phyloP scores from a whole-genome alignment of 2,797 vertebrate species.

The Sebastes hubbsi region DNA sequence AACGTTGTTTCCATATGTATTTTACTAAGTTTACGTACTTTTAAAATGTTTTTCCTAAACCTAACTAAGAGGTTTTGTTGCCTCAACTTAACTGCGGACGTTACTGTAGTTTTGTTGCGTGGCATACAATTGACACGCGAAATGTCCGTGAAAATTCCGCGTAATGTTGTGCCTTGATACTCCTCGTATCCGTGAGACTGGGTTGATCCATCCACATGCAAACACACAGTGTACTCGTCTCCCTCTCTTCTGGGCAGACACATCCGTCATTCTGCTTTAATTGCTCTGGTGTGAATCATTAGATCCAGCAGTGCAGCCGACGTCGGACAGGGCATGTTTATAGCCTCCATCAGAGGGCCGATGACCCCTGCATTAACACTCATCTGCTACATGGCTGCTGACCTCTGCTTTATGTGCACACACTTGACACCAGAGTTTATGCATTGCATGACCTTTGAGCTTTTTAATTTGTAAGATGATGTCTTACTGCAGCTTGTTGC shows the following conservation, averaged over 20 bases:
- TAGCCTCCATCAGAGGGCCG: slow-evolving; percentile 41
- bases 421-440: background rate
- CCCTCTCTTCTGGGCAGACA: slow-evolving; percentile 41
- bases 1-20: no score
- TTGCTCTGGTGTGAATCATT: slow-evolving; percentile 48
- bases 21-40: no score
- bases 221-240: background rate
- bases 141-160: no score
- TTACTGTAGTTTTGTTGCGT: no score
- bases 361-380: background rate
- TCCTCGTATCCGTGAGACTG: no score
- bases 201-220: no score
- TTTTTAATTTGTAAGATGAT: background rate
- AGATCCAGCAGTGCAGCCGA: slow-evolving; percentile 19
- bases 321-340: slow-evolving; percentile 35
- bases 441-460: background rate
- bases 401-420: background rate
- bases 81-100: no score
- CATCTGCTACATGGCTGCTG: background rate
- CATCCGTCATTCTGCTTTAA: slow-evolving; percentile 49
- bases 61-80: no score
- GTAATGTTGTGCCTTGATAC: no score
- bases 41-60: no score
- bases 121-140: no score
- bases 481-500: background rate